Evolutionary conservation across 2,113 vertebrate species (phyloP).

Genomic region (Pygoscelis antarcticus): DNA sequence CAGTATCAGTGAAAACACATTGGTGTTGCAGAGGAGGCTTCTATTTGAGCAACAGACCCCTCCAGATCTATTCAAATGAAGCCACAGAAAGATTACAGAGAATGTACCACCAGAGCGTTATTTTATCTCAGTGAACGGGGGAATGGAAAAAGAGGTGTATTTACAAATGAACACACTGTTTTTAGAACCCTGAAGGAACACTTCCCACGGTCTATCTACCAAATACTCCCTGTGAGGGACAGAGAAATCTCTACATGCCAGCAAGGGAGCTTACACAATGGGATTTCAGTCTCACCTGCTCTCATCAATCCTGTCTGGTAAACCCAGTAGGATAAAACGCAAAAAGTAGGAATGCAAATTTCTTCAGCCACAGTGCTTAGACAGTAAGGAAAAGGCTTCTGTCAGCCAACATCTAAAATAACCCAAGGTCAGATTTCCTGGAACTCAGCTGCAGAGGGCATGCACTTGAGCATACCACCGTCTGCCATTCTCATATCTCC

Average conservation of each 20-base stretch:
- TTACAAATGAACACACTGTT: neutral
- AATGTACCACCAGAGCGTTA: neutral
- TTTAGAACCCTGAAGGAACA: neutral
- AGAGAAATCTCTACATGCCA: neutral
- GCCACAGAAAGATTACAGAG: neutral
- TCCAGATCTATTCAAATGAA: neutral
- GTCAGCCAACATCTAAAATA: constrained; percentile 35
- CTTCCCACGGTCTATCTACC: neutral
- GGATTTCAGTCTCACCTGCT: neutral
- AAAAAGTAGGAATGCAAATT: neutral
- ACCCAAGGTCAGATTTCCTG: constrained; percentile 23
- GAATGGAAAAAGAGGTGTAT: neutral
- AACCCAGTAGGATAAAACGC: neutral
- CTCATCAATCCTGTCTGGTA: neutral
- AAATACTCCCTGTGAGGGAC: neutral
- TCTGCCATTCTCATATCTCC: neutral
- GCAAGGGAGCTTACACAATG: neutral
- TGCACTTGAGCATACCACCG: neutral
- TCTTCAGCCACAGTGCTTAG: neutral
- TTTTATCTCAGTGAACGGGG: neutral
- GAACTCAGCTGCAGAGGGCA: neutral
- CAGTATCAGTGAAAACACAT: neutral
- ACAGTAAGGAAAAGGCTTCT: neutral
- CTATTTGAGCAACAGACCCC: neutral
- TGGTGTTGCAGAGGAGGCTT: neutral